Evolutionary conservation across 1,140 invertebrate genomes (phyloP), one percentile per base, ranked within the genome.

Genomic region (Papilio machaon): DNA sequence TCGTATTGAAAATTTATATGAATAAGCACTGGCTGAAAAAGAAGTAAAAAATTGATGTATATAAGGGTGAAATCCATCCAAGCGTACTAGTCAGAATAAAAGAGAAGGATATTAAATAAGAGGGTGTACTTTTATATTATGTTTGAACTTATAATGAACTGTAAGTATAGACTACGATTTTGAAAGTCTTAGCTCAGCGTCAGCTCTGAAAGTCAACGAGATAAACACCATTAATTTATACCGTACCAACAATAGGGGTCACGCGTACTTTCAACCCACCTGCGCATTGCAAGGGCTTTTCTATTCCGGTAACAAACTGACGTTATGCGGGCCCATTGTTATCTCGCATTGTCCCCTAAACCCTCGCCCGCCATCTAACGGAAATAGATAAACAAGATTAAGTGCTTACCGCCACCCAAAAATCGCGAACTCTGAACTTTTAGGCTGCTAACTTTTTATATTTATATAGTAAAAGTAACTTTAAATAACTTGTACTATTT

Each of bases 261-360:
- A 78, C 52, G 30, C 8, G 76, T 78, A 77, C 49, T 77, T 78
- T 19, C 15, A 60, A 35, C 11, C 23, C 76, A 78, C 54, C 76
- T 60, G 76, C 35, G 30, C 11, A 76, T 52, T 75, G 74, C 52
- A 35, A 35, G 76, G 54, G 76, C 54, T 54, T 54, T 49, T 5
- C 47, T 79, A 80, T 83, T 85, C 83, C 79, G 81, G 81, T 85
- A 87, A 86, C 87, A 85, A 83, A 83, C 85, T 82, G 82, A 81
- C 82, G 84, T 82, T 83, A 90, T 91, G 86, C 89, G 87, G 88
- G 89, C 81, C 73, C 82, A 89, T 88, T 91, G 89, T 92, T 85
- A 82, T 81, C 80, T 82, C 83, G 80, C 78, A 81, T 86, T 84
- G 84, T 85, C 85, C 83, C 82, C 83, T 58, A 49, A 82, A 83